phyloP scores from a whole-genome alignment of 2,797 vertebrate species.

The Caiman crocodilus region DNA sequence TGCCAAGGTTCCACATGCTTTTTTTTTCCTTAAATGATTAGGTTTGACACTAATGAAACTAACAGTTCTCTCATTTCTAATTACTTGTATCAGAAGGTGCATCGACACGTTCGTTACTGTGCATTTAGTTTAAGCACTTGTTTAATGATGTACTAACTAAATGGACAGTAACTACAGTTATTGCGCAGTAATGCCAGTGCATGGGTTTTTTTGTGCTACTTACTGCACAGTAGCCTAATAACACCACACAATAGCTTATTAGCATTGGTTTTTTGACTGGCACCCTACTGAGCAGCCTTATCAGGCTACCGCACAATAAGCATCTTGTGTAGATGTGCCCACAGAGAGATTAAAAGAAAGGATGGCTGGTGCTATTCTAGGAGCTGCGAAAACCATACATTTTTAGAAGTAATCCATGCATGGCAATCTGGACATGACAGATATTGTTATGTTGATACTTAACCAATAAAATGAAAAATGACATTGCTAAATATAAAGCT shows the following conservation, averaged over 20 bases:
- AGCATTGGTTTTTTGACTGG: no score
- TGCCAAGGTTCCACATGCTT: not conserved
- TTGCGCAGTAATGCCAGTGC: no score
- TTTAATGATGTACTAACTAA: no score
- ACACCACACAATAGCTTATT: no score
- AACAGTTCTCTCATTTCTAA: not conserved
- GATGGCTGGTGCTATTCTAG: not conserved
- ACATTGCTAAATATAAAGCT: not conserved
- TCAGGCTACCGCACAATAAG: no score
- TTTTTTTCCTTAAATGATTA: not conserved
- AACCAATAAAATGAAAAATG: not conserved
- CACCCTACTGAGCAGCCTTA: no score
- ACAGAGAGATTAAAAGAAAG: not conserved
- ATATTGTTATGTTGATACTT: not conserved
- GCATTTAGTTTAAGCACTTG: no score
- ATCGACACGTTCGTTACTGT: no score
- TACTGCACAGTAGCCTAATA: no score
- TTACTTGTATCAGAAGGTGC: not conserved
- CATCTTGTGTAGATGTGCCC: not conserved
- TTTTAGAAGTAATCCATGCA: not conserved
- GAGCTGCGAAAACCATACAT: not conserved
- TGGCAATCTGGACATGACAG: not conserved
- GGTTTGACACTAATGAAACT: not conserved
- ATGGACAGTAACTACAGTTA: no score
- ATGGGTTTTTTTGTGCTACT: no score